Percentiles rank a stretch among this genome's conserved stretches.
Conservation (phyloP, 2,888 invertebrate genomes). For the Diploptera punctata region DNA sequence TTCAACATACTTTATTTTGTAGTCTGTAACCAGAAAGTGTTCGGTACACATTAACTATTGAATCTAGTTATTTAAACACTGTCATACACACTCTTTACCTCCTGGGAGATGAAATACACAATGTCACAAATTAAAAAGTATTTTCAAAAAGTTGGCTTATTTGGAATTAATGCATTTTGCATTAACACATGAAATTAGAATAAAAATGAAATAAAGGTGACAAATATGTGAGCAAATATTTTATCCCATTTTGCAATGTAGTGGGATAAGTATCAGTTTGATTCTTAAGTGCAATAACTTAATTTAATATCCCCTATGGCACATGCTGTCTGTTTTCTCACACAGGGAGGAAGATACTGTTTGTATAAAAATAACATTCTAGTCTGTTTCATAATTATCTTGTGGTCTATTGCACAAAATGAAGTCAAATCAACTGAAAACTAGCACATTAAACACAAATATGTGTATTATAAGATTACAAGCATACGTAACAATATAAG, state of each 20-base stretch:
- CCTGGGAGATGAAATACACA: slow-evolving; percentile 28
- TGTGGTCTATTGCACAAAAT: slow-evolving; percentile 7
- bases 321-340: slow-evolving; percentile 8
- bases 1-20: slow-evolving; percentile 38
- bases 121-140: slow-evolving; percentile 20
- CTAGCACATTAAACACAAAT: slow-evolving; percentile 30
- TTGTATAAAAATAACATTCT: slow-evolving; percentile 7
- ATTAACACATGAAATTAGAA: slow-evolving; percentile 1
- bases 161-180: slow-evolving; percentile 20
- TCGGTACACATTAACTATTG: slow-evolving; percentile 37
- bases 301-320: slow-evolving; percentile 14
- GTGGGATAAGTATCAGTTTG: background rate
- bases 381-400: background rate
- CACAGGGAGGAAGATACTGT: background rate
- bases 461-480: slow-evolving; percentile 25
- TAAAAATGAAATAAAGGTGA: slow-evolving; percentile 15
- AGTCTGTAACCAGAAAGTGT: slow-evolving; percentile 38
- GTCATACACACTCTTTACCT: slow-evolving; percentile 32
- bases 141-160: slow-evolving; percentile 14
- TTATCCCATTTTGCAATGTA: no score
- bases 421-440: slow-evolving; percentile 10
- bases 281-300: background rate
- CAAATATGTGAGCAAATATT: slow-evolving; percentile 22
- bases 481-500: slow-evolving; percentile 25
- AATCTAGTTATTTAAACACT: slow-evolving; percentile 36